Evolutionary conservation across 2,888 invertebrate genomes (phyloP).

Genomic region (Eupsilia transversa): DNA sequence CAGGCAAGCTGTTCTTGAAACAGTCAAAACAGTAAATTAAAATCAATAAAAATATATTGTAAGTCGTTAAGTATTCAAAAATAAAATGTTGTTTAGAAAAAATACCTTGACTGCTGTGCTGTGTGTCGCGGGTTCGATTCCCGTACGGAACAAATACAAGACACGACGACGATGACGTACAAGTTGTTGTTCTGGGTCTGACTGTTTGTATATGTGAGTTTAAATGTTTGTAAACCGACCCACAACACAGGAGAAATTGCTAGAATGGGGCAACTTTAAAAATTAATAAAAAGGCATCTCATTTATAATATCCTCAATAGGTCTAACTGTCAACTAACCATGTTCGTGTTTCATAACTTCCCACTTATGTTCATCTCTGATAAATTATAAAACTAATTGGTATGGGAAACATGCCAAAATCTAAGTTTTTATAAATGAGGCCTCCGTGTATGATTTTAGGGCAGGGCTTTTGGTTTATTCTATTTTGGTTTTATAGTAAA

Average conservation of each 20-base stretch:
- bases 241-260: too few species aligned
- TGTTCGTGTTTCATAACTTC: background rate
- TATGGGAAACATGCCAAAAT: background rate
- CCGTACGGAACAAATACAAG: too few species aligned
- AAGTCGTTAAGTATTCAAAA: background rate
- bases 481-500: background rate
- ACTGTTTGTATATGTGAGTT: too few species aligned
- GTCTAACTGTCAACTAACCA: background rate
- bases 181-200: too few species aligned
- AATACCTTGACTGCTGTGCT: too few species aligned
- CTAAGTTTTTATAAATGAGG: background rate
- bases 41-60: background rate
- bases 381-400: background rate
- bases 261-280: too few species aligned
- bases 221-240: too few species aligned
- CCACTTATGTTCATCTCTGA: background rate
- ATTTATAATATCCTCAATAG: background rate
- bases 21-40: background rate
- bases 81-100: background rate
- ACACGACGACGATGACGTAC: too few species aligned
- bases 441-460: background rate
- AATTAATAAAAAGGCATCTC: too few species aligned
- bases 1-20: background rate
- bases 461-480: background rate
- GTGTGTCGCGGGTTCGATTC: too few species aligned